Base-by-base conservation (phyloP, 2,113 vertebrate species). In the Corydoras maculifer region DNA sequence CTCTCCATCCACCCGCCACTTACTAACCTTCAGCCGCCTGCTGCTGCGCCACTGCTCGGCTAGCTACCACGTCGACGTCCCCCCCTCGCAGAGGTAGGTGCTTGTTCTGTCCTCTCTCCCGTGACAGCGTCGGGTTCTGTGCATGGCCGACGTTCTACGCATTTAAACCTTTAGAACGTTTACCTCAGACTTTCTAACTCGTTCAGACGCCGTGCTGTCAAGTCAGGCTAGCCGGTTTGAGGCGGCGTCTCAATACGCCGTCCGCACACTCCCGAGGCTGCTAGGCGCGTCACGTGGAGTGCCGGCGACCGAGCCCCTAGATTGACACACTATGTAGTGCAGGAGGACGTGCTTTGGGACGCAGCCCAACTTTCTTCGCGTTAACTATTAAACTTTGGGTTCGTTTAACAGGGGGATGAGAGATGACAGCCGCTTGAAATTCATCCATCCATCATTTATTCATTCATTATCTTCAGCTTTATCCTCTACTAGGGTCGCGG, bases 1-100 rank as follows among this genome's bases (percentile, higher is more conserved):
- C 69, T 78, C 81, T 65, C 58, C 79, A 30, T 29, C 35, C 82
- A 57, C 3, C n/a, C 54, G 84, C 84, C 84, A 88, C 84, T 87
- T 87, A 81, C 80, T 79, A 75, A 67, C 58, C 15, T 48, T 74
- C 72, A n/a, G 63, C 29, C 49, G 72, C 25, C 2, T 30, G 12
- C n/a, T 18, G 14, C 50, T n/a, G 61, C 32, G 32, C 12, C 61
- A 43, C 61, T 2, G 35, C 61, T 32, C 14, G n/a, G 31, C 14
- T 10, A n/a, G 61, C 32, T 14, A 50, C 49, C 57, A 60, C 68
- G 55, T 10, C 13, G 60, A 1, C 25, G 11, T 60, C 13, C 2
- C 49, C 5, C 58, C 53, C 29, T 60, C 59, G 29, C 8, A 55
- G 58, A 68, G 72, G 72, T 74, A 74, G 32, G 72, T 73, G 12